These are phyloP conservation scores for Nebria salina DNA, from an alignment of 2,888 invertebrate species.

Conservation along the genomic window DNA sequence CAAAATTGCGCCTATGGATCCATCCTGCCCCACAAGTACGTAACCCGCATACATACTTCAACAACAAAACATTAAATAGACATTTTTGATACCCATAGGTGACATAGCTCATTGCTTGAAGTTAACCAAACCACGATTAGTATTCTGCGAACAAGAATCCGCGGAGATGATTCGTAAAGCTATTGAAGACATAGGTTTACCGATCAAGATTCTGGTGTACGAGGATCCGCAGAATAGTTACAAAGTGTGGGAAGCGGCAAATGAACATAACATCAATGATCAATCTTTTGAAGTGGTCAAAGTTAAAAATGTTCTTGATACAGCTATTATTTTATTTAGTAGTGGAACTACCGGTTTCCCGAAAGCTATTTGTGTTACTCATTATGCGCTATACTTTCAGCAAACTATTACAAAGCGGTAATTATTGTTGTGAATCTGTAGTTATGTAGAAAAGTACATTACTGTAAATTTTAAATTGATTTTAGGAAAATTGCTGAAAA, in stretches of 20 bases:
- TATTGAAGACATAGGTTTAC: constrained; percentile 49
- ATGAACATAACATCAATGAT: constrained; percentile 13
- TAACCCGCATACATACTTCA: not conserved
- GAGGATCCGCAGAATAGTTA: constrained; percentile 21
- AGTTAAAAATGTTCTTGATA: constrained; percentile 8
- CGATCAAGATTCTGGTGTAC: constrained; percentile 31
- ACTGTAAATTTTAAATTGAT: no score
- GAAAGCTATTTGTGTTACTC: constrained; percentile 48
- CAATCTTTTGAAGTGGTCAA: constrained; percentile 30
- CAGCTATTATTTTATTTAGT: constrained; percentile 42
- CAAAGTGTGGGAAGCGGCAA: constrained; percentile 23
- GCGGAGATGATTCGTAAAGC: constrained; percentile 52
- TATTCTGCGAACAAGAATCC: constrained; percentile 54
- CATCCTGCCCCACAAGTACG: constrained; percentile 48
- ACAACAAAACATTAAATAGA: not conserved
- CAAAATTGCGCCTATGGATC: constrained; percentile 55
- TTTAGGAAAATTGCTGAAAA: no score
- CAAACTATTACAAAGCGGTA: not conserved
- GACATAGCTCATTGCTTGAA: constrained; percentile 54
- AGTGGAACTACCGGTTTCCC: constrained; percentile 49
- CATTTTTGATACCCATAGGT: constrained; percentile 13
- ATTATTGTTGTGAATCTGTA: not conserved
- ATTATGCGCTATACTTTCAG: constrained; percentile 31
- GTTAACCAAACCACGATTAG: constrained; percentile 54
- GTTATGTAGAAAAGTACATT: no score